Evolutionary conservation across 2,797 vertebrate genomes (phyloP).

Genomic region (Labeo calbasu): DNA sequence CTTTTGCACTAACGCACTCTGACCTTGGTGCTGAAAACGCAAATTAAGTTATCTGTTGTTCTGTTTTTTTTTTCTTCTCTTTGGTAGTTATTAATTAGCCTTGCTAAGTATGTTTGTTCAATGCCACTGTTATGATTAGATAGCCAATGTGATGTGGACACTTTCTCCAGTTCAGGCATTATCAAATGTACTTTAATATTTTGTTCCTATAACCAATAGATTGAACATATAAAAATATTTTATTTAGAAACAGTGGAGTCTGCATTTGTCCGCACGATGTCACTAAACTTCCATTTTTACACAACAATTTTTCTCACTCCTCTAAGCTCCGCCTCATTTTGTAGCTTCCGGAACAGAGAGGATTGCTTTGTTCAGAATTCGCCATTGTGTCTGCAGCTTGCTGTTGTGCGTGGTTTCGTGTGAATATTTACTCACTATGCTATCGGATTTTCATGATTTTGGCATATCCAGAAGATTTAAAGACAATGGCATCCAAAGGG

Average conservation of each 20-base stretch:
- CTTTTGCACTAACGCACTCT: neutral
- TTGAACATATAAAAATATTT: neutral
- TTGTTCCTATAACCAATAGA: neutral
- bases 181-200: neutral
- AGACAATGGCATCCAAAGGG: conserved; percentile 31
- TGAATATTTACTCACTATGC: neutral
- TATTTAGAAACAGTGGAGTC: neutral
- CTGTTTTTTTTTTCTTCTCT: neutral
- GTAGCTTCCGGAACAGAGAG: conserved; percentile 1
- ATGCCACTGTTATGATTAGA: neutral
- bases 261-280: conserved; percentile 46
- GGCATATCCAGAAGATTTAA: neutral
- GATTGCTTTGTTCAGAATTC: conserved; percentile 59
- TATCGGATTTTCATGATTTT: conserved; percentile 17
- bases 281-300: conserved; percentile 28
- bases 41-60: neutral
- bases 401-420: neutral
- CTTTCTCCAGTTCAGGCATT: no score
- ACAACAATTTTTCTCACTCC: neutral
- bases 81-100: no score
- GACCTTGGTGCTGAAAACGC: conserved; percentile 35
- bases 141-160: neutral
- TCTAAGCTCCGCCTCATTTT: conserved; percentile 50
- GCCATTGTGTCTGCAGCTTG: conserved; percentile 39
- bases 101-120: neutral